These are phyloP conservation scores for Prunella himalayana DNA, from an alignment of 2,113 vertebrate species.

Conservation along the genomic window DNA sequence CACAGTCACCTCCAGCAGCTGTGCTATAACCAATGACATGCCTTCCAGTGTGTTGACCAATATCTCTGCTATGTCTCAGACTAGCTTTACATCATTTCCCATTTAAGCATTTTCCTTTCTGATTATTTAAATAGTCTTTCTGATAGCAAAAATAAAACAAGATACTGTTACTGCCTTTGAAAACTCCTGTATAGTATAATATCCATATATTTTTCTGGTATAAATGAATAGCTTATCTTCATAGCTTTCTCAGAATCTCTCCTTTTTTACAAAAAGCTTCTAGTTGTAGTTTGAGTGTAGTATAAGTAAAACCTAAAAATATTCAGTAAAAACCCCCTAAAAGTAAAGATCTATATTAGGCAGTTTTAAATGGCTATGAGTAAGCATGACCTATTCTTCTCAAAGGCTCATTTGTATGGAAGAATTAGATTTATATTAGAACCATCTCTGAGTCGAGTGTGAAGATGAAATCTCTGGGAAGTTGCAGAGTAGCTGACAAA, in stretches of 20 bases:
- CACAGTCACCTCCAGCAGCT: slow-evolving; percentile 78
- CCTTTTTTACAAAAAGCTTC: background rate
- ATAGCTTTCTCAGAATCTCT: background rate
- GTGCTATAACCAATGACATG: slow-evolving; percentile 67
- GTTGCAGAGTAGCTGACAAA: background rate
- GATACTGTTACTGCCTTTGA: background rate
- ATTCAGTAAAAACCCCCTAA: background rate
- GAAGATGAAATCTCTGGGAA: background rate
- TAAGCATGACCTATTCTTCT: background rate
- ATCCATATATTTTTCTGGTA: background rate
- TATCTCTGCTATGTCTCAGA: slow-evolving; percentile 36
- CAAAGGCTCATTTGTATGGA: background rate
- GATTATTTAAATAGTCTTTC: background rate
- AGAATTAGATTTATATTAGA: background rate
- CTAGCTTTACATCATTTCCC: background rate
- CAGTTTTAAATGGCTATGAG: background rate
- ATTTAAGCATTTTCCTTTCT: background rate
- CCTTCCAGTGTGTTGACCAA: slow-evolving; percentile 67
- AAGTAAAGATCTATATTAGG: background rate
- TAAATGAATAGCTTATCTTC: background rate
- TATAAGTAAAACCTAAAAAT: background rate
- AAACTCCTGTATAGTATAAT: background rate
- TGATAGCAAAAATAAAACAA: background rate
- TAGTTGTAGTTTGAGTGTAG: background rate
- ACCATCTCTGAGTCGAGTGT: accelerated